Conservation (phyloP, 2,888 invertebrate species). For the Lepidocyrtinus sp. region DNA sequence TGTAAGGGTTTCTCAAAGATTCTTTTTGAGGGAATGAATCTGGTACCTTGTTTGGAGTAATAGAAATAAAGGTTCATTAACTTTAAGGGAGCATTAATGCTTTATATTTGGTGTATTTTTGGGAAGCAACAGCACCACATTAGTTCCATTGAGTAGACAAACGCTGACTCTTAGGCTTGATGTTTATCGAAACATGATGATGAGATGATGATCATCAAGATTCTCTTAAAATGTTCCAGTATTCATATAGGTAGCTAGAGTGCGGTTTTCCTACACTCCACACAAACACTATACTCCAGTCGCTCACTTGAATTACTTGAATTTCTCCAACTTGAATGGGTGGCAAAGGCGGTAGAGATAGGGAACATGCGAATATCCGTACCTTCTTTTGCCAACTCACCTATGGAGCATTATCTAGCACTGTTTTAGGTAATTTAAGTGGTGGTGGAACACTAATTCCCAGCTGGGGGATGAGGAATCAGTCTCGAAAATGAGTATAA, state of each 20-base stretch:
- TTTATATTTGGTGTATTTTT: background rate
- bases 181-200: background rate
- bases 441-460: constrained; percentile 25
- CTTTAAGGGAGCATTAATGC: background rate
- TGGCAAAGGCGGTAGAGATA: background rate
- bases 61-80: background rate
- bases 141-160: constrained; percentile 45
- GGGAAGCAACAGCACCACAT: constrained; percentile 33
- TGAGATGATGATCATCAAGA: too few relatives aligned
- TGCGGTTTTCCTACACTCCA: too few relatives aligned
- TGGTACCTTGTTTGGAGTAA: background rate
- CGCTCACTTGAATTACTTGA: too few relatives aligned
- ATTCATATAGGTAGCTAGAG: too few relatives aligned
- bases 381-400: too few relatives aligned
- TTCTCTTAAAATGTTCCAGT: too few relatives aligned
- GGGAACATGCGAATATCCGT: background rate
- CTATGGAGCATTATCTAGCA: background rate
- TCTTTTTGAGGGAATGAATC: background rate
- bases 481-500: constrained; percentile 15
- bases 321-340: too few relatives aligned
- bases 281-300: too few relatives aligned
- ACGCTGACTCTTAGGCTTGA: background rate
- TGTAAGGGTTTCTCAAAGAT: too few relatives aligned
- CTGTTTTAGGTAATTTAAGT: background rate
- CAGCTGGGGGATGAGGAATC: constrained; percentile 48